Evolutionary conservation across 2,888 invertebrate genomes (phyloP), one percentile per base, ranked within the genome.

Genomic region (Chloroclystis v-ata): DNA sequence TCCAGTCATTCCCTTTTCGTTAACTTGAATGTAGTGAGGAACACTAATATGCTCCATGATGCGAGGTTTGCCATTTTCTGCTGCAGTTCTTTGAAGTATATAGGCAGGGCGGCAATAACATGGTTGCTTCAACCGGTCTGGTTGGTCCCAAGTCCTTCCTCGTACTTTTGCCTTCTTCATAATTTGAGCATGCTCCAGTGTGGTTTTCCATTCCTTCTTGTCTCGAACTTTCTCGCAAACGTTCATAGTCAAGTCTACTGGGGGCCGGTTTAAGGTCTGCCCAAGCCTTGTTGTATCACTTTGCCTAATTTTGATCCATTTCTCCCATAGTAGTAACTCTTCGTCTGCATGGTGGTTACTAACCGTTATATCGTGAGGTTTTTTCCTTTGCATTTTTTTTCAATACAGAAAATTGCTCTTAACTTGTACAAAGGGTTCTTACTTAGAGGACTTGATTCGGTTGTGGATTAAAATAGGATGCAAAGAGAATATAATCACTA

Each of bases 241-340:
- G 52, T 86, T 86, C 84, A 87, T 85, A 7, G 73, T 58, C 12
- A 87, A 60, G 44, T 86, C 83, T 1, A 54, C 72, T 28, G 83
- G 78, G 26, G 68, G 61, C 44, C 75, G 65, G 1, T 61, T 40
- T 0, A 73, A 63, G 32, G 51, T 63, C 35, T 66, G 53, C 0
- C 66, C 72, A 24, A 87, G 66, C 24, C 62, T 59, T 4, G 52
- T 56, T 0, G 69, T 71, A 57, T 85, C 85, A 2, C 78, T 74
- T 56, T 69, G 67, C 49, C 87, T 69, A 33, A 82, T 78, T 56
- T 68, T 61, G 51, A 82, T 68, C 85, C 86, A 86, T 66, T 78
- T 75, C 52, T 84, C 81, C 87, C 87, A 86, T 11, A 72, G 49
- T 3, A 77, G 50, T 28, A 87, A 57, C 53, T 82, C 81, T 14